Percentiles rank a stretch among this genome's conserved stretches.
Conservation (phyloP, 2,113 vertebrate genomes). For the Dipodomys stephensi region DNA sequence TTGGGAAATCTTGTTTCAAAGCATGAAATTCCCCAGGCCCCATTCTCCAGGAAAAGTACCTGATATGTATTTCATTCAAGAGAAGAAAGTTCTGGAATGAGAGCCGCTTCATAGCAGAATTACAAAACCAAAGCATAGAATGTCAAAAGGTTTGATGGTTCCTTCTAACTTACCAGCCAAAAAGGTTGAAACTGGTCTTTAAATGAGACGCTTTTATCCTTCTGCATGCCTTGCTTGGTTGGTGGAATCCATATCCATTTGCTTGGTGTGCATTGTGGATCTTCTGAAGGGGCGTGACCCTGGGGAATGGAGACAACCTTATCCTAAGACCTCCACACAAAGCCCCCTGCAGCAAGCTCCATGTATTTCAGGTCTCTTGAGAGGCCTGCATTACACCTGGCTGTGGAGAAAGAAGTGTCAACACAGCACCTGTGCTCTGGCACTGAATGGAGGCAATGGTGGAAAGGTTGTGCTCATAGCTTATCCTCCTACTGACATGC, state of each 20-base stretch:
- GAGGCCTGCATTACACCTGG: background rate
- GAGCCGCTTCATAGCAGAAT: background rate
- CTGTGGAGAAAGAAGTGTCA: background rate
- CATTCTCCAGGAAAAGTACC: too few relatives aligned
- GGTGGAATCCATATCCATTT: constrained; percentile 21
- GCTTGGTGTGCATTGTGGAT: background rate
- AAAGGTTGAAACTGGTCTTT: background rate
- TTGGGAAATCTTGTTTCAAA: too few relatives aligned
- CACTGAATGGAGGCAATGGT: constrained; percentile 28
- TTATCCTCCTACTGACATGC: background rate
- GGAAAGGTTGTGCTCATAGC: background rate
- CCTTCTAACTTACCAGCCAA: background rate
- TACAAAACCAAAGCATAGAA: background rate
- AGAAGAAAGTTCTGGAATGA: too few relatives aligned
- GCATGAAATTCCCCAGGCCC: too few relatives aligned
- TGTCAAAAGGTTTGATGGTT: background rate
- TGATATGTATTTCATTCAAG: too few relatives aligned
- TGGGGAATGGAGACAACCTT: background rate
- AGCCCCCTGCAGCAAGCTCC: background rate
- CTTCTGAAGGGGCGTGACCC: constrained; percentile 30
- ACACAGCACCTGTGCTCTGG: background rate
- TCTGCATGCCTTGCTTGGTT: background rate
- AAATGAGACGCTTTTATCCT: background rate
- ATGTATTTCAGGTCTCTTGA: constrained; percentile 4
- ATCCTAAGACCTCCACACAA: constrained; percentile 17